Percentiles rank a stretch among this genome's conserved stretches.
Evolutionary conservation across 2,888 invertebrate species (phyloP).

Genomic region (Callosobruchus maculatus): DNA sequence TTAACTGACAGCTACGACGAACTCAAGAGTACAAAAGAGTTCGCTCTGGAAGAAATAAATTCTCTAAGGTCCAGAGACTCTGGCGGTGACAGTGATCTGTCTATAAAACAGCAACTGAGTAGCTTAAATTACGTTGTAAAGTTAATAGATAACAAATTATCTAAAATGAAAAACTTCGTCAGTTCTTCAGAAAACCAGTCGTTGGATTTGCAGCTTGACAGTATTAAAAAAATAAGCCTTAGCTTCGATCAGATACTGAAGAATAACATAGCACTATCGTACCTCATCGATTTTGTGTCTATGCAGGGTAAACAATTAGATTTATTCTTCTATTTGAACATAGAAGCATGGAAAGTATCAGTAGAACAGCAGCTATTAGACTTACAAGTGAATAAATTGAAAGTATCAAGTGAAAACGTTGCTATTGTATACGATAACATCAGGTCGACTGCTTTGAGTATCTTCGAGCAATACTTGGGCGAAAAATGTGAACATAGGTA

Average conservation of each 20-base stretch:
- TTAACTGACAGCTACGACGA: conserved; percentile 79
- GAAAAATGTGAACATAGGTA: conserved; percentile 66
- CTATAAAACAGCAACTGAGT: conserved; percentile 81
- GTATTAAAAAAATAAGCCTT: conserved; percentile 51
- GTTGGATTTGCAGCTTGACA: conserved; percentile 38
- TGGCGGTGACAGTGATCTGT: conserved; percentile 78
- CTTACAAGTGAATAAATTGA: conserved; percentile 52
- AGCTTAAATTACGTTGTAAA: conserved; percentile 77
- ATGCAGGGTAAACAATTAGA: conserved; percentile 67
- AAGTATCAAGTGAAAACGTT: conserved; percentile 45
- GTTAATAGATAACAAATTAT: conserved; percentile 60
- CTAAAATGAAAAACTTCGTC: conserved; percentile 41
- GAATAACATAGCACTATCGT: conserved; percentile 72
- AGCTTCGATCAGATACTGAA: conserved; percentile 70
- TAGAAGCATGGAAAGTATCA: conserved; percentile 68
- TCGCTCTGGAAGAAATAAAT: conserved; percentile 78
- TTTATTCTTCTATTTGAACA: conserved; percentile 74
- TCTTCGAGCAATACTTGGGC: conserved; percentile 74
- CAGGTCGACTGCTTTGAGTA: conserved; percentile 67
- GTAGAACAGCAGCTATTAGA: conserved; percentile 67
- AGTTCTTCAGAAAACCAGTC: conserved; percentile 21
- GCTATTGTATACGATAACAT: conserved; percentile 41
- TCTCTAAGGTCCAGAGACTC: conserved; percentile 79
- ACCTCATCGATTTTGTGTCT: conserved; percentile 74
- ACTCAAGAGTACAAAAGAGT: conserved; percentile 73